Conservation (phyloP, 2,113 vertebrate genomes). For the Charadrius vociferus region DNA sequence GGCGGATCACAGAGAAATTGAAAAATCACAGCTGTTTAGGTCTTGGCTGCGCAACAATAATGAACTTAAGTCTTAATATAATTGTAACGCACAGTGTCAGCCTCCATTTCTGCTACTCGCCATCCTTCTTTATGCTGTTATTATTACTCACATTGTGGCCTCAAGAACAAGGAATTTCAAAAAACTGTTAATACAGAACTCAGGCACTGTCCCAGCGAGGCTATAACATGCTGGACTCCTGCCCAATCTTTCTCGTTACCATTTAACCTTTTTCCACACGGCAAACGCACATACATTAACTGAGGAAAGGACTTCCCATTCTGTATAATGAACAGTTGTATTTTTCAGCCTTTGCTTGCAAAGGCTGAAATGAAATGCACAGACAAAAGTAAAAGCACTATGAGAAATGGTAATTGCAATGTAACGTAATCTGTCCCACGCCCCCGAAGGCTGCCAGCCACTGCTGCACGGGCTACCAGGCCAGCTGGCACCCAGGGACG, state of each 20-base stretch:
- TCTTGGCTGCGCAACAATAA: neutral
- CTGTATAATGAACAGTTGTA: neutral
- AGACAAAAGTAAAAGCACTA: neutral
- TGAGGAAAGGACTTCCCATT: neutral
- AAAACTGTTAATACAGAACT: neutral
- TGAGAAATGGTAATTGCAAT: neutral
- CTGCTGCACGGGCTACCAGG: neutral
- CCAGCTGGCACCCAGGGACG: neutral
- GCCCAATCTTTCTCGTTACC: neutral
- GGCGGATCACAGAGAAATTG: neutral
- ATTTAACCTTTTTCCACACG: neutral
- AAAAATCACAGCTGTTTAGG: neutral
- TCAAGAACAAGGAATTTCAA: neutral
- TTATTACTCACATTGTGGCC: neutral
- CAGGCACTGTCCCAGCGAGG: neutral
- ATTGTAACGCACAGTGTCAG: fast-evolving
- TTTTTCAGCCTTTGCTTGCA: neutral
- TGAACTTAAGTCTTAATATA: neutral
- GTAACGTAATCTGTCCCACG: neutral
- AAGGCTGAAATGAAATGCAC: neutral
- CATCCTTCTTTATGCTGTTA: neutral
- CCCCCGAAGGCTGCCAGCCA: neutral
- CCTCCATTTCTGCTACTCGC: neutral
- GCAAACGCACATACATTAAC: neutral
- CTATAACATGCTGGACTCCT: neutral